Conservation (phyloP, 2,888 invertebrate genomes). For the Ophion ventricosus region DNA sequence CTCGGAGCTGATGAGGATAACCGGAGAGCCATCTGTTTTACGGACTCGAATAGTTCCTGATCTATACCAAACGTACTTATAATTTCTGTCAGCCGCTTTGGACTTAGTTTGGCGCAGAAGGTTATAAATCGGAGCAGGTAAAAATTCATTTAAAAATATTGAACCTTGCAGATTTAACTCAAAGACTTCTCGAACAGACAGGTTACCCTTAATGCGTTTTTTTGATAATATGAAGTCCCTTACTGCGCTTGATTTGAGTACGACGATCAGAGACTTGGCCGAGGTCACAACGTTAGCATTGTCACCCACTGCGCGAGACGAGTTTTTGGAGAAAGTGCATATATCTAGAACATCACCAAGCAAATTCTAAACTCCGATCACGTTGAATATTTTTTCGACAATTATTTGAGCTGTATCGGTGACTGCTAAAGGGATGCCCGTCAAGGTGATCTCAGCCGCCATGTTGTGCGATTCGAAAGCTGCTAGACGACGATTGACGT, state of each 20-base stretch:
- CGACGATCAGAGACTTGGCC: no score
- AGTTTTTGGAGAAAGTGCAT: background rate
- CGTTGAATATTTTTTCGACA: constrained; percentile 5
- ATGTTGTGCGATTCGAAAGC: background rate
- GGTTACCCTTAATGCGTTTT: background rate
- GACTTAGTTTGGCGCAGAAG: background rate
- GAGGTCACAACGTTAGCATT: no score
- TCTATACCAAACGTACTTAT: background rate
- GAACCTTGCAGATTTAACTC: background rate
- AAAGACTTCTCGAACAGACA: background rate
- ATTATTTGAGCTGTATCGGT: background rate
- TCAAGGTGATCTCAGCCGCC: background rate
- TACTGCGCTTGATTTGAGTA: background rate
- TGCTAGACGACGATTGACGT: background rate
- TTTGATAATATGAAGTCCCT: background rate
- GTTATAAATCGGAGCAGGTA: background rate
- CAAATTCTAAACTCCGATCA: background rate
- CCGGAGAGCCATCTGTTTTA: background rate
- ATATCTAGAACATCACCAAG: background rate
- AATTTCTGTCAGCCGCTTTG: background rate
- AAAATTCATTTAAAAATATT: background rate
- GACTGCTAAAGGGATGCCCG: background rate
- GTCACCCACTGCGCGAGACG: background rate
- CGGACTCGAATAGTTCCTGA: background rate
- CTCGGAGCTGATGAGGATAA: background rate